Base-by-base conservation (phyloP, 2,888 invertebrate genomes). In the Hoplodrina ambigua region DNA sequence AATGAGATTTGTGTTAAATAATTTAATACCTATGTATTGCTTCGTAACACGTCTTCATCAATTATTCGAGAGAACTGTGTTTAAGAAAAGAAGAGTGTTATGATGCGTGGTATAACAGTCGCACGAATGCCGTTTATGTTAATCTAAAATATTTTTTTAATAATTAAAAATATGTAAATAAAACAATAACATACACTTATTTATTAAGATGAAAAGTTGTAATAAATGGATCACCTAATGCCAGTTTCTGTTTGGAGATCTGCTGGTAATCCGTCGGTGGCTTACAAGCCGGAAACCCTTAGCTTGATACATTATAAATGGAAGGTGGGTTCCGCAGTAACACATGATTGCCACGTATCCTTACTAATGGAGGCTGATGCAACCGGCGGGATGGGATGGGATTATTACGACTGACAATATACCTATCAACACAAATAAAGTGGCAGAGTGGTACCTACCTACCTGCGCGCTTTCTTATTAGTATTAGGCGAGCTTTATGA, bases 1-100 rank as follows among this genome's bases (percentile, higher is more conserved):
- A 44, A 80, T 59, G 55, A 55, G 64, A 59, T 61, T 64, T 61
- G 41, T 52, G 20, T 53, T 75, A 20, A 61, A 80, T 80, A 80
- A 80, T 80, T 64, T 57, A 77, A 6, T 6, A 33, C 13, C 13
- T 15, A 8, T n/a, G n/a, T n/a, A n/a, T 15, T 44, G 44, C 15
- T 44, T 50, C 59, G 52, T 55, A 75, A 64, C 19, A 53, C 19
- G 33, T 44, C 55, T 54, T 37, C 37, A 72, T 75, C 79, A 59
- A 66, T 75, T 25, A 59, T 59, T 61, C n/a, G 30, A 55, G 37
- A 37, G 10, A 10, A 33, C 25, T 1, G 2, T 25, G 25, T 25
- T 25, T 5, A 33, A 33, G 5, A 33, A 7, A 3, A 33, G 33
- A 10, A 37, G 2, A 37, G 37, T 37, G 5, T 10, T 11, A 37